Evolutionary conservation across 2,797 vertebrate species (phyloP).

Genomic region (Gambelia wislizenii): DNA sequence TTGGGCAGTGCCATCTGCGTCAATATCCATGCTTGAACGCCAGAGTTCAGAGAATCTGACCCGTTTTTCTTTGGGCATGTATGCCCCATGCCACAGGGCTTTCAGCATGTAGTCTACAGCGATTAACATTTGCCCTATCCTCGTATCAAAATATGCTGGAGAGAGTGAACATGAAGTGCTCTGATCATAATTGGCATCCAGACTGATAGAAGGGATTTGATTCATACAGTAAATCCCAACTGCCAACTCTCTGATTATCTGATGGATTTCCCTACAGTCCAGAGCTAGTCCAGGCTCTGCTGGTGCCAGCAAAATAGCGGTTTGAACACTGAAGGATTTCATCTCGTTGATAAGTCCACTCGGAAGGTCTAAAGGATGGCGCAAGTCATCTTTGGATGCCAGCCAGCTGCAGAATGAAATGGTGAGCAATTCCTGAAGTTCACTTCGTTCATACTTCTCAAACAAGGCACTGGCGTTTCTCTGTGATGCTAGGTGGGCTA

Average conservation of each 20-base stretch:
- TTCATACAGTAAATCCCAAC: slow-evolving; percentile 82
- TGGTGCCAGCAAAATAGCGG: slow-evolving; percentile 75
- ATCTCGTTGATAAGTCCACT: slow-evolving; percentile 78
- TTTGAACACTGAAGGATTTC: slow-evolving; percentile 65
- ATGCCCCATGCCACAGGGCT: slow-evolving; percentile 81
- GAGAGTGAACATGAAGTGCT: slow-evolving; percentile 80
- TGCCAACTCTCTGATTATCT: slow-evolving; percentile 79
- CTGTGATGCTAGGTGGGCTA: slow-evolving; percentile 73
- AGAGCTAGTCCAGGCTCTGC: slow-evolving; percentile 66
- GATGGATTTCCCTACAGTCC: slow-evolving; percentile 80
- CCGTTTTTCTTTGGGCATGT: slow-evolving; percentile 77
- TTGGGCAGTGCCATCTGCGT: slow-evolving; percentile 74
- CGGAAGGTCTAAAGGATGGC: slow-evolving; percentile 64
- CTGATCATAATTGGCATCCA: slow-evolving; percentile 78
- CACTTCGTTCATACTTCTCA: slow-evolving; percentile 76
- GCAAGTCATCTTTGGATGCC: slow-evolving; percentile 69
- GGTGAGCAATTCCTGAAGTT: slow-evolving; percentile 78
- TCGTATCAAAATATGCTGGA: slow-evolving; percentile 79
- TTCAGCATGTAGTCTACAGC: slow-evolving; percentile 79
- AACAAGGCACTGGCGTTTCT: slow-evolving; percentile 78
- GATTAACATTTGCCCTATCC: slow-evolving; percentile 79
- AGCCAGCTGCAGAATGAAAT: slow-evolving; percentile 74
- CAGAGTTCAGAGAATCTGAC: slow-evolving; percentile 79
- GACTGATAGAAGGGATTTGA: slow-evolving; percentile 78
- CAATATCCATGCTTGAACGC: slow-evolving; percentile 75